These are phyloP conservation scores for Volucella bombylans DNA, from an alignment of 2,888 invertebrate genomes.

Conservation along the genomic window DNA sequence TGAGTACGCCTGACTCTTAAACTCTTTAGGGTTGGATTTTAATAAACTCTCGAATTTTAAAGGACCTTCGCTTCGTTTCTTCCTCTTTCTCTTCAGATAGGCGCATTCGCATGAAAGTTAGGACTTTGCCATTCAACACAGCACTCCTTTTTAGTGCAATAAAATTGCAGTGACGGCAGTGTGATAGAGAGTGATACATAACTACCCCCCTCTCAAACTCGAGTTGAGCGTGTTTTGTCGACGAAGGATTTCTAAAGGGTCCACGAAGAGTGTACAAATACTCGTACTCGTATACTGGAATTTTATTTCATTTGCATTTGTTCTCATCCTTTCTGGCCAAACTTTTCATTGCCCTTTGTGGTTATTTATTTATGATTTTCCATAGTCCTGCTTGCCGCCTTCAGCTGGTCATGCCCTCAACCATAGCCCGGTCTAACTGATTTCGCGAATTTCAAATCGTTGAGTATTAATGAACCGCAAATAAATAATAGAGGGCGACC, in stretches of 20 bases:
- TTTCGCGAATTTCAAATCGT: slow-evolving; percentile 70
- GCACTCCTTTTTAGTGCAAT: slow-evolving; percentile 69
- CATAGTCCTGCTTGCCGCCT: background rate
- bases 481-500: slow-evolving; percentile 60
- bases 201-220: slow-evolving; percentile 9
- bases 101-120: too few species aligned
- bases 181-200: slow-evolving; percentile 65
- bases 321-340: background rate
- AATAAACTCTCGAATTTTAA: slow-evolving; percentile 69
- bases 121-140: background rate
- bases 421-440: slow-evolving; percentile 56
- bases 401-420: background rate
- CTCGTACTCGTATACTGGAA: slow-evolving; percentile 31
- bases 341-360: slow-evolving; percentile 34
- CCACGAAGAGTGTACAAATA: background rate
- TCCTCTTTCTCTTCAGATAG: too few species aligned
- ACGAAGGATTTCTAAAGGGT: slow-evolving; percentile 23
- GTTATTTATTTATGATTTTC: slow-evolving; percentile 69
- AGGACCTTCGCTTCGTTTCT: slow-evolving; percentile 13
- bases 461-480: slow-evolving; percentile 72
- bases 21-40: slow-evolving; percentile 68
- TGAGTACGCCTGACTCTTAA: slow-evolving; percentile 44
- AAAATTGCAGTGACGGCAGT: slow-evolving; percentile 68
- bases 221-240: slow-evolving; percentile 14
- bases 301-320: slow-evolving; percentile 47